phyloP scores from a whole-genome alignment of 2,888 invertebrate genomes.

The Agrypnus murinus region DNA sequence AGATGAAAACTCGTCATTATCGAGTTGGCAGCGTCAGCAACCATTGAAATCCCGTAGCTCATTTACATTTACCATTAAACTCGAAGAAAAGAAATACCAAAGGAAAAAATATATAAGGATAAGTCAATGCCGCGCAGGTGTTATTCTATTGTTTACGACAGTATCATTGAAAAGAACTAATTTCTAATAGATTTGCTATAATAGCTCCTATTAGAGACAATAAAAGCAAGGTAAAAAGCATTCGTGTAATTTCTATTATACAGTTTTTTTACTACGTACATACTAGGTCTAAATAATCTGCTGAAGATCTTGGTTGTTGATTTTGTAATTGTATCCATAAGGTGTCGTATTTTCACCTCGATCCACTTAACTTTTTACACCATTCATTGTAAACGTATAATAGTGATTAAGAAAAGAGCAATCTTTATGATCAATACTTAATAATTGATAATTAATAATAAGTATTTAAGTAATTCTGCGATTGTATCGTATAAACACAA shows the following conservation, averaged over 20 bases:
- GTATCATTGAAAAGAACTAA: conserved; percentile 55
- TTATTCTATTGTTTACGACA: conserved; percentile 58
- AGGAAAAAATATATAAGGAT: conserved; percentile 27
- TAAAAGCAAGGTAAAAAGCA: conserved; percentile 52
- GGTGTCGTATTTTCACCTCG: conserved; percentile 42
- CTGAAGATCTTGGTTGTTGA: conserved; percentile 22
- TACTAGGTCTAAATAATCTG: conserved; percentile 39
- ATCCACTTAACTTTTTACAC: conserved; percentile 33
- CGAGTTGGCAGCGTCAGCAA: neutral
- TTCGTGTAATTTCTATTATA: conserved; percentile 33
- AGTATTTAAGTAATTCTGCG: too few relatives aligned
- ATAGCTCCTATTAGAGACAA: conserved; percentile 52
- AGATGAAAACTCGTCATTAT: conserved; percentile 34
- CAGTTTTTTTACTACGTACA: conserved; percentile 36
- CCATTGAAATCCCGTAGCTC: conserved; percentile 25
- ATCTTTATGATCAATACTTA: too few relatives aligned
- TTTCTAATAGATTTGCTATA: conserved; percentile 54
- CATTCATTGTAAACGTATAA: too few relatives aligned
- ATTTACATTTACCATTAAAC: conserved; percentile 39
- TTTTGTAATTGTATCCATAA: conserved; percentile 20
- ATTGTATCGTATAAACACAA: too few relatives aligned
- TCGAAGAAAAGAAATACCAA: conserved; percentile 31
- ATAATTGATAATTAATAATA: too few relatives aligned
- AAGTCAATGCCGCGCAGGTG: conserved; percentile 57
- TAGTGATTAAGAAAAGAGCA: too few relatives aligned